A percentile compares a stretch with the other conserved stretches of the same genome.
phyloP scores from a whole-genome alignment of 1,140 invertebrate species.

The Zaprionus ornatus region DNA sequence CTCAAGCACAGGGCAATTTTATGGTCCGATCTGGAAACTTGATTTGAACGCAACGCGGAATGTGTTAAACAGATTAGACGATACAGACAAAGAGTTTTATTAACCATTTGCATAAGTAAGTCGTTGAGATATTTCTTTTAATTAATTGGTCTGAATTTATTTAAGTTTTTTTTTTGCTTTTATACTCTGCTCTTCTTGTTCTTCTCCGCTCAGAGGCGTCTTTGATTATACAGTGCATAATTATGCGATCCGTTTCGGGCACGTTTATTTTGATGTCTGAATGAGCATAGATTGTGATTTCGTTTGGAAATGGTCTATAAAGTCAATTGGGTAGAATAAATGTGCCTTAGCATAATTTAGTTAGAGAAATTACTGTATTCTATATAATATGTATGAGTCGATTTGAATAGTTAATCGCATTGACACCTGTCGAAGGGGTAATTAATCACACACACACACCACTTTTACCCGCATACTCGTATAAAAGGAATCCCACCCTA shows the following conservation, averaged over 20 bases:
- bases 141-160: constrained; percentile 75
- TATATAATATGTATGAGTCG: not conserved
- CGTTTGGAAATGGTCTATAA: not conserved
- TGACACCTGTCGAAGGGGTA: not conserved
- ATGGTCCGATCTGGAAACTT: constrained; percentile 34
- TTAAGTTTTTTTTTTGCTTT: constrained; percentile 30
- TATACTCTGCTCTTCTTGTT: not conserved
- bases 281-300: constrained; percentile 6
- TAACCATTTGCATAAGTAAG: constrained; percentile 67
- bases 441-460: constrained; percentile 12
- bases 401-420: constrained; percentile 20
- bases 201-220: not conserved
- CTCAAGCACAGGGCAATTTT: constrained; percentile 41
- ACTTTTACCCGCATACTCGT: not conserved
- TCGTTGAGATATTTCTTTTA: constrained; percentile 50
- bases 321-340: not conserved
- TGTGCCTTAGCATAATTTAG: not conserved
- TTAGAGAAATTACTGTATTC: not conserved
- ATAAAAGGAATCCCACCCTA: constrained; percentile 33
- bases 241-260: constrained; percentile 35
- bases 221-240: constrained; percentile 62
- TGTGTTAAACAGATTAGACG: constrained; percentile 69
- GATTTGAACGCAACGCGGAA: constrained; percentile 34
- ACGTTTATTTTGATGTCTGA: constrained; percentile 22
- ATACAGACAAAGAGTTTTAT: constrained; percentile 66